A percentile compares a stretch with the other conserved stretches of the same genome.
Evolutionary conservation across 1,140 invertebrate genomes (phyloP).

Genomic region (Cherax destructor): DNA sequence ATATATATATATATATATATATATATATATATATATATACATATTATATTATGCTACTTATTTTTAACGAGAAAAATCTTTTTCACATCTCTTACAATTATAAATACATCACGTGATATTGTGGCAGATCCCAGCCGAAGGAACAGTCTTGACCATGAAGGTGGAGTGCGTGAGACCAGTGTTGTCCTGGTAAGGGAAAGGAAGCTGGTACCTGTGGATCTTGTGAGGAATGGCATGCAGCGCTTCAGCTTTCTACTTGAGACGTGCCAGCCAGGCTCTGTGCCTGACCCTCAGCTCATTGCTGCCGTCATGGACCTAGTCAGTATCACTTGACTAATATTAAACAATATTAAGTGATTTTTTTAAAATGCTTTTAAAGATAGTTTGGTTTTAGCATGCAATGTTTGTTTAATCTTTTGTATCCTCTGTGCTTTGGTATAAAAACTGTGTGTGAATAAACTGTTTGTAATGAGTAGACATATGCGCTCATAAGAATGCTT

Average conservation of each 20-base stretch:
- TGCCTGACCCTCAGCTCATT: slow-evolving; percentile 96
- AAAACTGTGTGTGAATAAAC: too few relatives aligned
- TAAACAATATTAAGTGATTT: background rate
- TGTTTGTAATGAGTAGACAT: too few relatives aligned
- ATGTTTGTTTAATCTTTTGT: too few relatives aligned
- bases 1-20: too few relatives aligned
- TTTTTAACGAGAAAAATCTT: too few relatives aligned
- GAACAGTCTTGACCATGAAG: slow-evolving; percentile 88
- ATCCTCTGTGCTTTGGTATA: too few relatives aligned
- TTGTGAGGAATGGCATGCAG: slow-evolving; percentile 87
- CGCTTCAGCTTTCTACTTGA: slow-evolving; percentile 93
- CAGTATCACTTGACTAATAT: slow-evolving; percentile 72
- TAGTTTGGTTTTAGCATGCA: too few relatives aligned
- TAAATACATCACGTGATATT: background rate
- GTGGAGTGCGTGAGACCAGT: slow-evolving; percentile 86
- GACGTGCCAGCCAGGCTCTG: slow-evolving; percentile 93
- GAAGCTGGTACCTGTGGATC: slow-evolving; percentile 84
- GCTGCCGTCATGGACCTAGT: slow-evolving; percentile 97
- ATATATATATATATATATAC: too few relatives aligned
- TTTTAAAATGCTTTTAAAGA: too few relatives aligned
- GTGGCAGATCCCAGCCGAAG: slow-evolving; percentile 85
- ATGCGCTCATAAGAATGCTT: too few relatives aligned
- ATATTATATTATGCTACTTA: too few relatives aligned
- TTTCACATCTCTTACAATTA: too few relatives aligned
- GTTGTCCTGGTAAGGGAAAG: slow-evolving; percentile 91